These are phyloP conservation scores for Grus americana DNA, from an alignment of 2,113 vertebrate species.

Conservation along the genomic window DNA sequence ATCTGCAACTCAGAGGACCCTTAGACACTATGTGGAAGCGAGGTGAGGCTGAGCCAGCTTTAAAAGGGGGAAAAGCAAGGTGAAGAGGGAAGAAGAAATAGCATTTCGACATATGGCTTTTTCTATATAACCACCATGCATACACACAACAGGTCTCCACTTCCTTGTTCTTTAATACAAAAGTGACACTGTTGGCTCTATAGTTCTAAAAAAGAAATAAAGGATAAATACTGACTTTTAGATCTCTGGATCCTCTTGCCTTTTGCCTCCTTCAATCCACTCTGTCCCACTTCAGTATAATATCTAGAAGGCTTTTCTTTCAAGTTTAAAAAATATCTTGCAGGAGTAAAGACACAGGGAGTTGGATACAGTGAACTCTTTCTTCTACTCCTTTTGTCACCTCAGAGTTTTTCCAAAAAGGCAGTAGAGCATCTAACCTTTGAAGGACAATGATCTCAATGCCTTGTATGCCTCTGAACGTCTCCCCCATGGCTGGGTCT, in stretches of 20 bases:
- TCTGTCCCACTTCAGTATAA: not conserved
- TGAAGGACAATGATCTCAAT: not conserved
- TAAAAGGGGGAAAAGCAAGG: conserved; percentile 7
- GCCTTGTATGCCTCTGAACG: not conserved
- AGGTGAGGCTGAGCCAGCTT: conserved; percentile 55
- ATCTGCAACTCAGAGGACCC: conserved; percentile 62
- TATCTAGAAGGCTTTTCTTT: not conserved
- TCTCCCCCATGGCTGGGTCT: not conserved
- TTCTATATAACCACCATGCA: conserved; percentile 43
- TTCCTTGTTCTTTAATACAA: not conserved
- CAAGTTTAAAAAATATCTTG: not conserved
- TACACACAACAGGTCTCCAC: not conserved
- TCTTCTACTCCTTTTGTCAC: not conserved
- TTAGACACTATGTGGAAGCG: conserved; percentile 45
- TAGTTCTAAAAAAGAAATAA: not conserved
- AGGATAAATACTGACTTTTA: not conserved
- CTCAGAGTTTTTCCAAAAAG: not conserved
- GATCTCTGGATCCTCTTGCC: not conserved
- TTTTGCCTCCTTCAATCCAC: conserved; percentile 7
- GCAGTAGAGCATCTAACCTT: not conserved
- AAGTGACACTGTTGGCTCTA: not conserved
- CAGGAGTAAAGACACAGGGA: not conserved
- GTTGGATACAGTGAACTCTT: not conserved
- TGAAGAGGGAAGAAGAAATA: conserved; percentile 1
- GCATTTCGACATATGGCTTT: conserved; percentile 42